Evolutionary conservation across 2,113 vertebrate species (phyloP).

Genomic region (Pionites leucogaster): DNA sequence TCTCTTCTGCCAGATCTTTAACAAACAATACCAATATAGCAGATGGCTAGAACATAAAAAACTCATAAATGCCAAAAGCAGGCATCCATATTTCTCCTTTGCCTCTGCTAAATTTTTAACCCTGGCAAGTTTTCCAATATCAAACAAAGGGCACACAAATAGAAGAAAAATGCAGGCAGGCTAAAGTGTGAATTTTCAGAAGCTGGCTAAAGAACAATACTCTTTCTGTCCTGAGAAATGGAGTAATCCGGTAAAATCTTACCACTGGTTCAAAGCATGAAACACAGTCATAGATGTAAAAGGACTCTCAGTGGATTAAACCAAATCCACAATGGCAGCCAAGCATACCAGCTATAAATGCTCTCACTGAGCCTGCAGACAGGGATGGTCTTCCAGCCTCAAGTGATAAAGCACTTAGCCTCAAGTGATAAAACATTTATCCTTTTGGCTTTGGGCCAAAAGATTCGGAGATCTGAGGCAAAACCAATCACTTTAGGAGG

Average conservation of each 20-base stretch:
- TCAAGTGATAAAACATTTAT: conserved; percentile 69
- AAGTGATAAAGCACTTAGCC: conserved; percentile 65
- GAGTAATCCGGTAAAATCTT: conserved; percentile 36
- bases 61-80: not conserved
- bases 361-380: conserved; percentile 36
- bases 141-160: not conserved
- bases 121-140: not conserved
- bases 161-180: conserved; percentile 15
- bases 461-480: conserved; percentile 60
- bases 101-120: not conserved
- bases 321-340: conserved; percentile 53
- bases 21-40: not conserved
- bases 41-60: not conserved
- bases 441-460: conserved; percentile 51
- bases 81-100: not conserved
- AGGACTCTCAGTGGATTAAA: conserved; percentile 40
- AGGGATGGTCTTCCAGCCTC: conserved; percentile 16
- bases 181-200: not conserved
- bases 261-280: not conserved
- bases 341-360: conserved; percentile 31
- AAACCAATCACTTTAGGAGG: conserved; percentile 62
- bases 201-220: not conserved
- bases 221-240: not conserved
- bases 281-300: not conserved
- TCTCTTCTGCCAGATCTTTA: not conserved